These are phyloP conservation scores for Pandemis corylana DNA, from an alignment of 2,888 invertebrate genomes.

Conservation along the genomic window DNA sequence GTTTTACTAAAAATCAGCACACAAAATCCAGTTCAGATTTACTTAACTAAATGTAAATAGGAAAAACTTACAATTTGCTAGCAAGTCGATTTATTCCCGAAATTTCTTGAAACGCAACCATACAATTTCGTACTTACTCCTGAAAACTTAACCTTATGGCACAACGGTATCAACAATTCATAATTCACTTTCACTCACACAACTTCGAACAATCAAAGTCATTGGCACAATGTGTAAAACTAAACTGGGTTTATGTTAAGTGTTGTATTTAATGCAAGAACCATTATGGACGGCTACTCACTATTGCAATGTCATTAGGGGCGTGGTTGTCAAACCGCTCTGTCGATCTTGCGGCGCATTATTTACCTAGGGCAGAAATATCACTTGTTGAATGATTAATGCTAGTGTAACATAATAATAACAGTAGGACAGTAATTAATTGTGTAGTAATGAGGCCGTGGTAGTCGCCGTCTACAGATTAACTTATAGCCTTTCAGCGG, in stretches of 20 bases:
- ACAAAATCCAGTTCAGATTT: too few species aligned
- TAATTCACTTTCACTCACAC: background rate
- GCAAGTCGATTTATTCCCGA: too few species aligned
- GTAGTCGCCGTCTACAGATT: too few species aligned
- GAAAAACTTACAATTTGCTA: too few species aligned
- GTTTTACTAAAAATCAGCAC: background rate
- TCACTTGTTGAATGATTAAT: slow-evolving; percentile 50
- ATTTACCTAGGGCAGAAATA: slow-evolving; percentile 69
- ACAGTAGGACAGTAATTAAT: too few species aligned
- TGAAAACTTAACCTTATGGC: too few species aligned
- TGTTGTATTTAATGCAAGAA: slow-evolving; percentile 14
- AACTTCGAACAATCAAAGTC: background rate
- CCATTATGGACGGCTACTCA: slow-evolving; percentile 58
- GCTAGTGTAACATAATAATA: background rate
- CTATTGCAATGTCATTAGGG: slow-evolving; percentile 70
- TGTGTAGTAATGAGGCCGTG: too few species aligned
- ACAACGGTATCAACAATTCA: too few species aligned
- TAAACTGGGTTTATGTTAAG: background rate
- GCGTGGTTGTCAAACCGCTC: slow-evolving; percentile 63
- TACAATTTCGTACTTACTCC: too few species aligned
- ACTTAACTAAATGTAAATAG: too few species aligned
- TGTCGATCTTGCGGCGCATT: slow-evolving; percentile 64
- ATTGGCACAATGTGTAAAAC: background rate
- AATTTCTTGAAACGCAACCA: too few species aligned
- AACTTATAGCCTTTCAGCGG: too few species aligned